phyloP scores from a whole-genome alignment of 2,113 vertebrate species.

The Eurypyga helias region DNA sequence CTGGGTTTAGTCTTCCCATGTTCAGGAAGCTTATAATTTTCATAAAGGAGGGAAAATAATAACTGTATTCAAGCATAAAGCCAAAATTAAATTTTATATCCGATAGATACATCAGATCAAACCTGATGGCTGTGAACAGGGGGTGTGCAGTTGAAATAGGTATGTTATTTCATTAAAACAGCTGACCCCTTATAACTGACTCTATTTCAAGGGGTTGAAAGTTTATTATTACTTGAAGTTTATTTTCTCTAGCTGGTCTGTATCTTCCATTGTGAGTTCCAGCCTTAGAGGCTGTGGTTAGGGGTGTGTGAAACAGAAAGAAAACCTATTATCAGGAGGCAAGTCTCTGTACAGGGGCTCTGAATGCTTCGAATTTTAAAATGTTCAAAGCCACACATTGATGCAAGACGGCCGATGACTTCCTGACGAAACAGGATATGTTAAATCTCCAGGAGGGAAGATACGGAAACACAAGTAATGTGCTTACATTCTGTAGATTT shows the following conservation, averaged over 20 bases:
- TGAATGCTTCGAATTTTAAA: neutral
- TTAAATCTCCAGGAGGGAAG: neutral
- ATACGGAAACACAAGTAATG: neutral
- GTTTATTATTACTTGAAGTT: neutral
- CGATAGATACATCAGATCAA: rapidly evolving
- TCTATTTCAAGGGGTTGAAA: neutral
- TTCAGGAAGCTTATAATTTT: neutral
- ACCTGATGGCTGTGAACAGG: neutral
- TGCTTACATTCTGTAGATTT: neutral
- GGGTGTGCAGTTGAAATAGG: neutral
- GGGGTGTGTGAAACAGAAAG: neutral
- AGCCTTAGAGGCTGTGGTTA: neutral
- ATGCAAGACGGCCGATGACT: neutral
- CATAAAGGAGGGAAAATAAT: neutral
- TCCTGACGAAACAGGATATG: neutral
- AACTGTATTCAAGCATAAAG: neutral
- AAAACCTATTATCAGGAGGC: neutral
- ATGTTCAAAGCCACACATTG: neutral
- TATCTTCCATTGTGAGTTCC: neutral
- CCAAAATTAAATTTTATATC: neutral
- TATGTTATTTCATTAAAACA: neutral
- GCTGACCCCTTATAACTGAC: neutral
- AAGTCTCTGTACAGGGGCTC: neutral
- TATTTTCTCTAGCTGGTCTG: neutral
- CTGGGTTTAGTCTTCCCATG: rapidly evolving